Base-by-base conservation (phyloP, 2,888 invertebrate species). In the Scaptomyza caliginosa region DNA sequence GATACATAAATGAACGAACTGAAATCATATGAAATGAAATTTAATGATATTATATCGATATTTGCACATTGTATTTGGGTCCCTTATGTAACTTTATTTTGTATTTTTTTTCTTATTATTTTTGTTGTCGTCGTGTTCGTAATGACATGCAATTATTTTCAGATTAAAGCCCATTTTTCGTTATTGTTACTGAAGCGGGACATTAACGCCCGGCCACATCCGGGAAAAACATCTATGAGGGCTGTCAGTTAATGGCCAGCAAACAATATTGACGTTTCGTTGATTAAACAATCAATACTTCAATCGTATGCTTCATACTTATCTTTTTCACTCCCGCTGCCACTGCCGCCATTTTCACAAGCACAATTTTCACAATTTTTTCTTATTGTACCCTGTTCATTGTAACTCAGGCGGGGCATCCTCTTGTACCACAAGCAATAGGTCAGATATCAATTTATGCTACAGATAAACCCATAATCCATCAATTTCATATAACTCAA, bases 61-160 rank as follows among this genome's bases (percentile, higher is more conserved):
- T 74, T 65, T 54, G 38, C 46, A 48, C 49, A 67, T 42, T 66
- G 55, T 59, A 57, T 66, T 59, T 34, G 42, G 39, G 46, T 13
- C 46, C 55, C 48, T 58, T 11, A 21, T 28, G 0, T 52, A 43
- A n/a, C n/a, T 30, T 11, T 30, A n/a, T 4, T 5, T 28, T 28
- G 28, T 2, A 11, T 28, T 10, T 28, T 8, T 26, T 1, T 26
- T 26, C 17, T 4, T 34, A 3, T 7, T 52, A 1, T n/a, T 8
- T 49, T 38, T 56, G 68, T 48, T 17, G 24, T 32, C 16, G 16
- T 49, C 16, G 26, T 38, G 5, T 21, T 19, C 26, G 67, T 67
- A 77, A 86, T 84, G 84, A 74, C 77, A 68, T 68, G 84, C 84
- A 88, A 84, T 84, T 88, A 84, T 84, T 69, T 87, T 73, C 68